Evolutionary conservation across 1,140 invertebrate species (phyloP), one percentile per base, ranked within the genome.

Genomic region (Drosophila ogumai): DNA sequence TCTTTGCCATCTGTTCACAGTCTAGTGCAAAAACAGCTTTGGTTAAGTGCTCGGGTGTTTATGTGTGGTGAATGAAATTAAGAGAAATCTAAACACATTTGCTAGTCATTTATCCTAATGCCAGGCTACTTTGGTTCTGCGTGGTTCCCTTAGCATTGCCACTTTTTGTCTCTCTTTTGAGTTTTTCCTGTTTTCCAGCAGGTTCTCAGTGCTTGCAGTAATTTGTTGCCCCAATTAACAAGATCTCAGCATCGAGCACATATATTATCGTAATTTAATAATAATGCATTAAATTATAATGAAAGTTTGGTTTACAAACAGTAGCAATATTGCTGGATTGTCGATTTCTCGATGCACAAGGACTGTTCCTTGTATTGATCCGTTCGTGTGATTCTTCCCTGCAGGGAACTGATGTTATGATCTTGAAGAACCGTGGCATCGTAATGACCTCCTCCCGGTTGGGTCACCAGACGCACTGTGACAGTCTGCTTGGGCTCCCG

Each of bases 71-170:
- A 43, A 43, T 34, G 43, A 41, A 72, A 59, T 72, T 72, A 59
- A 72, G 69, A 72, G 66, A 59, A 72, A 72, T 72, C 68, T 72
- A 69, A 71, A 69, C 66, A 61, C 66, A 69, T 69, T 68, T 52
- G n/a, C 61, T 31, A 28, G 60, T 17, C 36, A 52, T 66, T 69
- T 69, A 67, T 68, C 65, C 61, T 68, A 34, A 41, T 68, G 31
- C 46, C 17, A 32, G 43, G 34, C 34, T 38, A 49, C 61, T 64
- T 41, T 64, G 55, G 55, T 22, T 46, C 34, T 38, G 10, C 12
- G 4, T 28, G 55, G 34, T 63, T 28, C 36, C 49, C 17, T 28
- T n/a, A 22, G 22, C 22, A 58, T 12, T 22, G 32, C 22, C 13
- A 32, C n/a, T 55, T 34, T 43, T 32, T 31, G 17, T 12, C 25